phyloP scores from a whole-genome alignment of 2,797 vertebrate species.

The Staurois parvus region DNA sequence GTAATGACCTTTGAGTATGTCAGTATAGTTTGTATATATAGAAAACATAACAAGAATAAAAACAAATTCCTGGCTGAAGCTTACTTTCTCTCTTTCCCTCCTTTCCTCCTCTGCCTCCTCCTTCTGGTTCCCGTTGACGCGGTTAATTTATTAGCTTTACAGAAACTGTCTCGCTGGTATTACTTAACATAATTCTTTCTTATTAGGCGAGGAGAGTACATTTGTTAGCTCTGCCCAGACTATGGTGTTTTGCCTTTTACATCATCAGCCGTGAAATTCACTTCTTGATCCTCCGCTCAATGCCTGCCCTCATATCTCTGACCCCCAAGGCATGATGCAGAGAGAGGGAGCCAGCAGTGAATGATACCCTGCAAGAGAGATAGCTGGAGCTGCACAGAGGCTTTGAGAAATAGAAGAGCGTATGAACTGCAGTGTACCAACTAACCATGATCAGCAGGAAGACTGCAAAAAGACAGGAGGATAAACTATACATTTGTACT shows the following conservation, averaged over 20 bases:
- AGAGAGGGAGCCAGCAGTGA: conserved; percentile 30
- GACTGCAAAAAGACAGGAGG: not conserved
- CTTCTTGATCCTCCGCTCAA: conserved; percentile 43
- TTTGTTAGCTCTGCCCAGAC: conserved; percentile 57
- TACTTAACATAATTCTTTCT: conserved; percentile 64
- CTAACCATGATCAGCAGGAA: conserved; percentile 3
- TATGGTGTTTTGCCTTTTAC: conserved; percentile 52
- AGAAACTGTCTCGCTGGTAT: conserved; percentile 63
- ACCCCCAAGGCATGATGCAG: conserved; percentile 35
- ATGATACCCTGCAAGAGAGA: conserved; percentile 37
- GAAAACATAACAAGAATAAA: conserved; percentile 71
- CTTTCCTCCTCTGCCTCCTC: conserved; percentile 51
- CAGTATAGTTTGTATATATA: conserved; percentile 60
- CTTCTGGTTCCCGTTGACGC: conserved; percentile 56
- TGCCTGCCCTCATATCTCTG: conserved; percentile 57
- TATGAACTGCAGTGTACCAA: not conserved
- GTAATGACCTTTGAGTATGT: conserved; percentile 60
- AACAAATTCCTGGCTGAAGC: conserved; percentile 66
- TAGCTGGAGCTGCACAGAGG: conserved; percentile 4
- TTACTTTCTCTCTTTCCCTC: conserved; percentile 55
- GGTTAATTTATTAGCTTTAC: conserved; percentile 64
- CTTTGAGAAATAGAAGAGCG: not conserved
- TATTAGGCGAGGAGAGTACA: conserved; percentile 58
- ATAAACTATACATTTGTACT: conserved; percentile 9
- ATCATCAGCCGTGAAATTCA: conserved; percentile 58